Base-by-base conservation (phyloP, 2,888 invertebrate species). In the Nephrotoma flavescens region DNA sequence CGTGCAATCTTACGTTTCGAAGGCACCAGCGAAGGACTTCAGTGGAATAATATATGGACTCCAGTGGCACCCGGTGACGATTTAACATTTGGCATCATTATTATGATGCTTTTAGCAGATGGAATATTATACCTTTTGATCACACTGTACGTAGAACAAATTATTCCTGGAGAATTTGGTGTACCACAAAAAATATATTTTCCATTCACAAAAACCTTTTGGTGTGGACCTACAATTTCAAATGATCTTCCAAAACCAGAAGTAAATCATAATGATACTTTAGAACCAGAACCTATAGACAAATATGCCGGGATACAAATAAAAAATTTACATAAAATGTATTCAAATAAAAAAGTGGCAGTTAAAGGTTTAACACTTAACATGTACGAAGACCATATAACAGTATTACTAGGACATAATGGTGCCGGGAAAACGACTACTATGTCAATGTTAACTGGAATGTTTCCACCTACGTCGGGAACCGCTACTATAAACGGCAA, bases 351-450 rank as follows among this genome's bases (percentile, higher is more conserved):
- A 41, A 71, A 90, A 89, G 90, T 92, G 42, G 96, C 94, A 0
- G 96, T 96, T 0, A 93, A 95, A 88, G 94, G 94, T 87, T 91
- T 97, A 86, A 94, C 93, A n/a, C 89, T 97, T 87, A 96, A 96
- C 89, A 95, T 98, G 94, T 98, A 96, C 90, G 95, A 96, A 89
- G 95, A 96, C 87, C 97, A 98, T 92, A 97, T 98, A 88, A 97
- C 97, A 0, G 97, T 96, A 1, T 90, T 96, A n/a, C 91, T 97
- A 57, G 96, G 96, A 0, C 96, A 96, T 87, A 91, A 91, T 88
- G 98, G 98, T 2, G 98, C 98, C 85, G 98, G 98, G 9, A 98
- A 98, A 92, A 97, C 97, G 0, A 98, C 98, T 0, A 97, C 97
- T 0, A 97, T 98, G 93, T 96, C 97, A 0, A 97, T 98, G 95